Evolutionary conservation across 2,113 vertebrate species (phyloP), one percentile per base, ranked within the genome.

Genomic region (Seriola quinqueradiata): DNA sequence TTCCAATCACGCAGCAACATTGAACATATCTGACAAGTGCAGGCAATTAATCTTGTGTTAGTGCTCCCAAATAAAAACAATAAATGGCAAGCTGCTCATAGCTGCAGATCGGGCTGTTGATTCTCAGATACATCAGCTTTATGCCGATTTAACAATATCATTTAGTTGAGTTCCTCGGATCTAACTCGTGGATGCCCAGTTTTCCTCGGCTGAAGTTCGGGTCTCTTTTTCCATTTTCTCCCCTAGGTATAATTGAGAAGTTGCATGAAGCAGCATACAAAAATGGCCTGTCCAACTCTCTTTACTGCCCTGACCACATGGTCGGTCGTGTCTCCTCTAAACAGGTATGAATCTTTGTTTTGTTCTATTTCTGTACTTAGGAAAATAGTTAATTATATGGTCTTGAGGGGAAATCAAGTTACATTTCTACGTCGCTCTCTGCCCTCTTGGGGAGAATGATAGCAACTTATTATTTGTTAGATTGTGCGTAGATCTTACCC

Each of bases 221-320:
- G 34, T 48, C 8, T 17, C 14, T 40, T 7, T 52, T 52, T 28
- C 8, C 32, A 1, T 46, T 59, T 75, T 64, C n/a, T 68, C 40
- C 12, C 10, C 0, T 80, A 99, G 98, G 91, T 88, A 89, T 98
- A 66, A 91, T 99, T 84, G 98, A 99, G 90, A 97, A 96, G 80
- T 83, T 99, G 87, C 98, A 95, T 68, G 92, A 92, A 73, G 94
- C 90, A 13, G 94, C 94, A 0, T 95, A 94, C 70, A 95, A 94
- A 84, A 94, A 92, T 1, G 69, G 89, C 34, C 93, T 99, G 82
- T 95, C 95, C 85, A 98, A 98, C 88, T 96, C 98, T 13, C 92
- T 99, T 64, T 99, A 97, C 82, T 99, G 97, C 89, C 98, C 98
- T 59, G 95, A 97, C 81, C 96, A 96, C 82, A 94, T 90, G 93